Evolutionary conservation across 2,888 invertebrate genomes (phyloP), one percentile per base, ranked within the genome.

Genomic region (Pterobdella sp.): DNA sequence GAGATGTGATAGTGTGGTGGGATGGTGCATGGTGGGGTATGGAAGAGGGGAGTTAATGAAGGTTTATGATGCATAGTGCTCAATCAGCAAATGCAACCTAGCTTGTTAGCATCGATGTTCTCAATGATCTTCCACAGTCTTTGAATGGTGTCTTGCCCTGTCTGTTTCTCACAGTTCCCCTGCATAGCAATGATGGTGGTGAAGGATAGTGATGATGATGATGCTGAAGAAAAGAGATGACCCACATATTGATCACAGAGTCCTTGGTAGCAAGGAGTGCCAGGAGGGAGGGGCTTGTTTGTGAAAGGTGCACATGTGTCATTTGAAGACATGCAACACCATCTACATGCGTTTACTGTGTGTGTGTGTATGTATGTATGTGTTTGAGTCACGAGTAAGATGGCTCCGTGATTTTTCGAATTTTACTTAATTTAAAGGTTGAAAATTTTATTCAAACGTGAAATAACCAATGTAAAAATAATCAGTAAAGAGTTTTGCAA

Each of bases 101-200:
- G 52, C n/a, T 72, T 64, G 42, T 72, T 72, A 22, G 74, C 73
- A 42, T 69, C 78, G 29, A 94, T 93, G 80, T 94, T 93, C 84
- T 95, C 94, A 76, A 96, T 94, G 70, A 96, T 94, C 82, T 94
- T 93, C 94, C 95, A 96, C 84, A 96, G 93, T 37, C 95, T 88
- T 84, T 94, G 93, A 14, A 76, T 70, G 22, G 73, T 34, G 31
- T 68, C 68, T 34, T 37, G 56, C 1, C 26, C 37, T 75, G 93
- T 91, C 0, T 93, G 93, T 84, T 94, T 93, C 83, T 94, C 92
- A 81, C 95, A 96, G 35, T 90, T 88, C 10, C 95, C 95, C 92
- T 94, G 83, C 0, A 63, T 70, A 65, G 14, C 56, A 7, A 32
- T 18, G 7, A 37, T n/a, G 35, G 67, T 36, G 3, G 67, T 36